Evolutionary conservation across 2,113 vertebrate genomes (phyloP).

Genomic region (Crotophaga sulcirostris): DNA sequence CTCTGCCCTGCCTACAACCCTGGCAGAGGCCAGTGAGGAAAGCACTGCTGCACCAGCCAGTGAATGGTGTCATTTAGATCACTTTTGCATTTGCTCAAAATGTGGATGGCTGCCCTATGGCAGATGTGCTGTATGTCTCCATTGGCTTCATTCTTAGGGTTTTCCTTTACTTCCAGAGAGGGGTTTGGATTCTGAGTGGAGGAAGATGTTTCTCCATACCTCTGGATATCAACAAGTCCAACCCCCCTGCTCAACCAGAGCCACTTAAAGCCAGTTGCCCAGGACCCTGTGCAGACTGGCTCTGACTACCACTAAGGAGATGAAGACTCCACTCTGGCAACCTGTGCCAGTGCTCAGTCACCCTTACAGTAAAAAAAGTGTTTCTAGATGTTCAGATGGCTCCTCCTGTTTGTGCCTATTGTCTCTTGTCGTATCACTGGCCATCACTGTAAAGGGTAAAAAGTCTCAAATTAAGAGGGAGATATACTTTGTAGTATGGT

Average conservation of each 20-base stretch:
- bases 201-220: background rate
- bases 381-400: background rate
- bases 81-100: background rate
- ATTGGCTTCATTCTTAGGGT: background rate
- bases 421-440: background rate
- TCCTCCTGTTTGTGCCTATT: background rate
- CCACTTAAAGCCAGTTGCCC: background rate
- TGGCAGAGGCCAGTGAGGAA: background rate
- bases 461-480: background rate
- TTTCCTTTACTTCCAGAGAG: background rate
- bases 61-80: background rate
- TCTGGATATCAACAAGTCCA: background rate
- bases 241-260: background rate
- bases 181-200: background rate
- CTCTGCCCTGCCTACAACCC: background rate
- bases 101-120: background rate
- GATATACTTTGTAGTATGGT: background rate
- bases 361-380: background rate
- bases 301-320: background rate
- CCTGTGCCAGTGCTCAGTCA: background rate
- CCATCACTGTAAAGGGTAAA: background rate
- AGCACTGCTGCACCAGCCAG: background rate
- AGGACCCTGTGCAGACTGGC: background rate
- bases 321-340: background rate
- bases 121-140: background rate